Base-by-base conservation (phyloP, 2,888 invertebrate species). In the Carpatolechia fugitivella region DNA sequence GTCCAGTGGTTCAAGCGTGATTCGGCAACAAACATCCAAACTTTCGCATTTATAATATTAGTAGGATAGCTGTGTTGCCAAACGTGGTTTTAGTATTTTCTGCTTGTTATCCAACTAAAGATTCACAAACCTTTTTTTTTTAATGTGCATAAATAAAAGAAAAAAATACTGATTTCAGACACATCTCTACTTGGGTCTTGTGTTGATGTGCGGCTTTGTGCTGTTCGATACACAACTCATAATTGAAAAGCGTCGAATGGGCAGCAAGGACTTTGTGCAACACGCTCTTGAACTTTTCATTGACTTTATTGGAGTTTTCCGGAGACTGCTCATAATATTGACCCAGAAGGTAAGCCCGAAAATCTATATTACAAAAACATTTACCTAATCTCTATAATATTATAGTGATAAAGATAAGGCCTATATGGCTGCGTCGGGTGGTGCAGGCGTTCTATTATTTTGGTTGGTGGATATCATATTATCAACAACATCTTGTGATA, bases 211-310 rank as follows among this genome's bases (percentile, higher is more conserved):
- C 76, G 98, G 95, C 56, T 99, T 99, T 85, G 94, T 99, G 11
- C 91, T 99, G 61, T 99, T 96, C 74, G 99, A 99, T 84, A 99
- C 99, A n/a, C 99, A 99, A 88, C 90, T 97, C 64, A 98, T 99
- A 66, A 95, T 99, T 70, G 98, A 98, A 85, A 98, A 98, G 82
- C 93, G 95, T 66, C 93, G 97, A 61, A 92, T 93, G 85, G 98
- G 99, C 58, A 98, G 93, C 91, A 96, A 95, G 79, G 99, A 99
- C 88, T 98, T 96, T 80, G 95, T 99, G 63, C 92, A 93, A 81
- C 98, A 99, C 83, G 95, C 97, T 11, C 91, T 99, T 65, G 97
- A 98, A 76, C 91, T 99, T 61, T 99, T 99, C 92, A 94, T 99
- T 74, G 99, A 99, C 84, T 95, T 99, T 76, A 93, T 98, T 83